Conservation (phyloP, 1,140 invertebrate species). For the Drosophila oshimai region DNA sequence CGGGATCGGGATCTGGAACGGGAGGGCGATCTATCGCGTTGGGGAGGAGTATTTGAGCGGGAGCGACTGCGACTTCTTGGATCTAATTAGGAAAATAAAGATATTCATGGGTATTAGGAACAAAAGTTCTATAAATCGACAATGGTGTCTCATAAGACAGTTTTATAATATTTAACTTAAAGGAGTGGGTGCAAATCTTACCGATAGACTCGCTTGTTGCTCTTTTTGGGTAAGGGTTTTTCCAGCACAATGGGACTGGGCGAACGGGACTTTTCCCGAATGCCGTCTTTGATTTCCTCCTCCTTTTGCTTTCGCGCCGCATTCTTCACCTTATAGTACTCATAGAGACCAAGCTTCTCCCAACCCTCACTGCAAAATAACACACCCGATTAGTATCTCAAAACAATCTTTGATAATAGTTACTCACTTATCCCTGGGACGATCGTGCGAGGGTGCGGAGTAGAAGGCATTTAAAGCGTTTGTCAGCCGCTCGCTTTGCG, state of each 20-base stretch:
- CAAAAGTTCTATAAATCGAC: neutral
- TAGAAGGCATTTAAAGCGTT: conserved; percentile 98
- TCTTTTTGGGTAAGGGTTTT: conserved; percentile 85
- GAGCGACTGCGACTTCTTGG: conserved; percentile 85
- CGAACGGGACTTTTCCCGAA: conserved; percentile 88
- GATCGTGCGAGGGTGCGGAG: conserved; percentile 94
- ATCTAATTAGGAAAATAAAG: conserved; percentile 68
- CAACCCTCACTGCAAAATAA: conserved; percentile 92
- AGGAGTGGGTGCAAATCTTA: conserved; percentile 26
- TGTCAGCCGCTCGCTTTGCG: conserved; percentile 94
- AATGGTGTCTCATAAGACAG: no score
- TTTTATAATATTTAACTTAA: no score
- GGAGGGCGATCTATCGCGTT: conserved; percentile 54
- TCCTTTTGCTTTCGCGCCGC: conserved; percentile 94
- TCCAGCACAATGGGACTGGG: conserved; percentile 90
- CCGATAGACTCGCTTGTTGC: conserved; percentile 74
- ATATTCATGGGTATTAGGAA: neutral
- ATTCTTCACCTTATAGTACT: conserved; percentile 98
- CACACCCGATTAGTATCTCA: neutral
- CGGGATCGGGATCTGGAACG: conserved; percentile 86
- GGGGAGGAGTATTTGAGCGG: conserved; percentile 52
- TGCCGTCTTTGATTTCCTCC: conserved; percentile 89
- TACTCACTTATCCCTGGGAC: conserved; percentile 94
- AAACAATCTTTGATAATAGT: no score
- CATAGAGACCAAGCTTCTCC: conserved; percentile 98